A percentile compares a stretch with the other conserved stretches of the same genome.
phyloP scores from a whole-genome alignment of 2,888 invertebrate genomes.

The Hemicrepidius hirtus region DNA sequence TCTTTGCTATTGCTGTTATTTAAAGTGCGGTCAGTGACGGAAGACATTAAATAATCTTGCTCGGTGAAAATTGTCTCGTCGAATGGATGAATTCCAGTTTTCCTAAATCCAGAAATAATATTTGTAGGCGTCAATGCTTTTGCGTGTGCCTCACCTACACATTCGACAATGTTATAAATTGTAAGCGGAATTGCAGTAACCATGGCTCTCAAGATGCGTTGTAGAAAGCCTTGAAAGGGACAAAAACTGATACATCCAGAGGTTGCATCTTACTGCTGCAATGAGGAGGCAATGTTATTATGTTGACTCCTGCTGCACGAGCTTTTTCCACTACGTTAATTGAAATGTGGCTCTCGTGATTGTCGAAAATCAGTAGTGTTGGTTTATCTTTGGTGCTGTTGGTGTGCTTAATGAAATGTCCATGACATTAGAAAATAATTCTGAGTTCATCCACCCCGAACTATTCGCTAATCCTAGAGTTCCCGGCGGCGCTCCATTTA shows the following conservation, averaged over 20 bases:
- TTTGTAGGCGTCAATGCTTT: too few species aligned
- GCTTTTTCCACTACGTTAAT: slow-evolving; percentile 1
- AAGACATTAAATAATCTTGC: too few species aligned
- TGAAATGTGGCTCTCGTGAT: too few species aligned
- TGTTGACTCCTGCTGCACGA: slow-evolving; percentile 1
- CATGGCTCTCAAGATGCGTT: not conserved
- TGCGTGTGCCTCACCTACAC: not conserved
- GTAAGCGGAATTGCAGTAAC: not conserved
- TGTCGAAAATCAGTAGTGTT: slow-evolving; percentile 61
- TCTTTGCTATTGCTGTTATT: not conserved
- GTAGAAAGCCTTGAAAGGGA: not conserved
- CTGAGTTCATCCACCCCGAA: slow-evolving; percentile 66
- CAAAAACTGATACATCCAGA: not conserved
- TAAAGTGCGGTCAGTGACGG: too few species aligned
- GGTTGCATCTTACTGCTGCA: too few species aligned
- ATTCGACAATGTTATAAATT: not conserved
- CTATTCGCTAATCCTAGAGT: slow-evolving; percentile 64
- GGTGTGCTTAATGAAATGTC: too few species aligned
- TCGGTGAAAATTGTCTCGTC: too few species aligned
- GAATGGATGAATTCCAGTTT: too few species aligned
- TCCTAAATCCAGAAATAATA: too few species aligned
- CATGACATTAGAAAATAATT: too few species aligned
- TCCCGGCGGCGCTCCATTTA: slow-evolving; percentile 64
- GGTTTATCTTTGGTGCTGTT: slow-evolving; percentile 59
- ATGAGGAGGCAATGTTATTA: not conserved